A percentile compares a stretch with the other conserved stretches of the same genome.
phyloP scores from a whole-genome alignment of 2,888 invertebrate genomes.

The Dynastes grantii region DNA sequence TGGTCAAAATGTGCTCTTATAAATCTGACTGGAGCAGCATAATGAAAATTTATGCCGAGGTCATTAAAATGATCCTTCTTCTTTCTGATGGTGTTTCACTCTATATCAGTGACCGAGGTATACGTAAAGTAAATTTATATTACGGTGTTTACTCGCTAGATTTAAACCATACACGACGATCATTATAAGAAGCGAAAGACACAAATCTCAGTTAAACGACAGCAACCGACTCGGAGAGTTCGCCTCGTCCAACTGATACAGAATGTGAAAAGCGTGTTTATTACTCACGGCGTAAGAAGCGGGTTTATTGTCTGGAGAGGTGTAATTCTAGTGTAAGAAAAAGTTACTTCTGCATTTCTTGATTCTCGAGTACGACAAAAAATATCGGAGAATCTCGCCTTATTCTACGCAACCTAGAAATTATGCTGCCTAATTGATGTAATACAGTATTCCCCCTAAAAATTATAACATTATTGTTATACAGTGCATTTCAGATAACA shows the following conservation, averaged over 20 bases:
- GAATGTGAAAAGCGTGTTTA: not conserved
- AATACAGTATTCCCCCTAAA: too few species aligned
- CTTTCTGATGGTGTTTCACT: conserved; percentile 12
- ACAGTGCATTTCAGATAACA: too few species aligned
- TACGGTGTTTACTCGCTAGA: conserved; percentile 32
- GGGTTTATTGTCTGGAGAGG: too few species aligned
- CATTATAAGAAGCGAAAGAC: conserved; percentile 11
- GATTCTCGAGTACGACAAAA: too few species aligned
- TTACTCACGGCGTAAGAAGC: not conserved
- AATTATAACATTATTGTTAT: too few species aligned
- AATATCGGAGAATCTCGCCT: too few species aligned
- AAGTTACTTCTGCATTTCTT: too few species aligned
- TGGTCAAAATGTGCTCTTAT: conserved; percentile 41
- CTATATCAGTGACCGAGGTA: conserved; percentile 12
- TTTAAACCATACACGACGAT: conserved; percentile 26
- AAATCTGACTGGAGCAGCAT: conserved; percentile 33
- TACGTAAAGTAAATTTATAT: conserved; percentile 29
- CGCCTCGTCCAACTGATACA: not conserved
- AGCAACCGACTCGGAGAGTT: not conserved
- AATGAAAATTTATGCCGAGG: conserved; percentile 38
- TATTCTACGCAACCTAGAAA: too few species aligned
- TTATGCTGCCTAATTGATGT: too few species aligned
- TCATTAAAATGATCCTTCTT: conserved; percentile 38
- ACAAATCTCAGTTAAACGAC: conserved; percentile 34
- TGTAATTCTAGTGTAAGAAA: too few species aligned